Base-by-base conservation (phyloP, 2,888 invertebrate species). In the Leptinotarsa juncta region DNA sequence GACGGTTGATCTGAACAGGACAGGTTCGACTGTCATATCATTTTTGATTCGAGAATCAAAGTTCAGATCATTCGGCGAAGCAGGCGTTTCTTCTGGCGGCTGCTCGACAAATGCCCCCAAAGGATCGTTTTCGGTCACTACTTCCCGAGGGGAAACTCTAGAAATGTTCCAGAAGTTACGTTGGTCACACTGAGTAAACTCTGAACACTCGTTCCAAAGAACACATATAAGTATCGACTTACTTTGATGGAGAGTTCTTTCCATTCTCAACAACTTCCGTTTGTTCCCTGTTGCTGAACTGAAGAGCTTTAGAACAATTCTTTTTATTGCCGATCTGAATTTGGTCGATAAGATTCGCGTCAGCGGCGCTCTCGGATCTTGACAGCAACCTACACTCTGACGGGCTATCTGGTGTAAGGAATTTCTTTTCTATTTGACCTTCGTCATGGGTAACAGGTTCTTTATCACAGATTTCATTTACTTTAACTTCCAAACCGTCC, bases 51-150 rank as follows among this genome's bases (percentile, higher is more conserved):
- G 15, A n/a, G 51, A 67, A 32, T 70, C 69, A 72, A 42, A 20
- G 16, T 26, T 48, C 66, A 65, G 32, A 32, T 26, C 32, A 15
- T 81, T 1, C 87, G 86, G 48, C 1, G 55, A 84, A 83, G 70
- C 83, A 82, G 62, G 48, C 26, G 79, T 55, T 72, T 80, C 77
- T 82, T 83, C 71, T 76, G 79, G 79, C 2, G 85, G 85, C 69
- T 87, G 89, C 73, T 90, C 87, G 2, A 12, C 42, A 42, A 97
- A 89, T 4, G 97, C 96, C 7, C 97, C 97, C 26, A 97, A 89
- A 0, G 97, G 97, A 89, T 97, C 97, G 87, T 97, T 96, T 84
- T 95, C 93, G 0, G 97, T 94, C 0, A 97, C 96, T 0, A 96
- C 95, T 3, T 96, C 96, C 73, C 96, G 91, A 51, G 93, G 93